phyloP scores from a whole-genome alignment of 2,888 invertebrate genomes.

The Apamea crenata region DNA sequence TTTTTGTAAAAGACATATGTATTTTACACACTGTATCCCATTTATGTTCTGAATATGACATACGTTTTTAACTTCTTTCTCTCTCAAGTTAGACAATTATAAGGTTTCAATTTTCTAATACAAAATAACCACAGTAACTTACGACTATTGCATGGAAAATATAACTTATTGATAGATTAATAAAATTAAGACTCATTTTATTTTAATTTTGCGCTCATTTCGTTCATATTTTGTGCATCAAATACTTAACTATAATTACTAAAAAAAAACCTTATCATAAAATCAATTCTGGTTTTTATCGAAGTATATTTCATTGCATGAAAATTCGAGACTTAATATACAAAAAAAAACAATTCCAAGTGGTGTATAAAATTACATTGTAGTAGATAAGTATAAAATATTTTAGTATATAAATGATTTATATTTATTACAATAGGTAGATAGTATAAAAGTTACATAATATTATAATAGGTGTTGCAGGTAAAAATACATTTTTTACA shows the following conservation, averaged over 20 bases:
- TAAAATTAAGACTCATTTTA: neutral
- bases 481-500: slow-evolving; percentile 52
- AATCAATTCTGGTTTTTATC: slow-evolving; percentile 8
- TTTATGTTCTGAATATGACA: slow-evolving; percentile 25
- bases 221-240: slow-evolving; percentile 47
- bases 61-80: slow-evolving; percentile 35
- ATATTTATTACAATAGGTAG: slow-evolving; percentile 58
- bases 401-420: slow-evolving; percentile 59
- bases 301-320: slow-evolving; percentile 44
- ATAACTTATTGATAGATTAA: slow-evolving; percentile 18
- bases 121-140: slow-evolving; percentile 6
- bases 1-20: slow-evolving; percentile 56
- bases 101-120: slow-evolving; percentile 1
- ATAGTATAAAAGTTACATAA: slow-evolving; percentile 59
- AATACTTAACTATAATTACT: neutral
- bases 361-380: slow-evolving; percentile 52
- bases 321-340: slow-evolving; percentile 27
- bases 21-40: slow-evolving; percentile 43
- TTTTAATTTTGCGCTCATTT: slow-evolving; percentile 39
- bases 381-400: slow-evolving; percentile 64
- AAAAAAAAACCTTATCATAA: neutral
- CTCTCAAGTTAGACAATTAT: slow-evolving; percentile 46
- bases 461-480: slow-evolving; percentile 37
- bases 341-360: slow-evolving; percentile 41
- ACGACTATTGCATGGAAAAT: slow-evolving; percentile 21